Conservation (phyloP, 2,113 vertebrate genomes). For the Odocoileus hemionus region DNA sequence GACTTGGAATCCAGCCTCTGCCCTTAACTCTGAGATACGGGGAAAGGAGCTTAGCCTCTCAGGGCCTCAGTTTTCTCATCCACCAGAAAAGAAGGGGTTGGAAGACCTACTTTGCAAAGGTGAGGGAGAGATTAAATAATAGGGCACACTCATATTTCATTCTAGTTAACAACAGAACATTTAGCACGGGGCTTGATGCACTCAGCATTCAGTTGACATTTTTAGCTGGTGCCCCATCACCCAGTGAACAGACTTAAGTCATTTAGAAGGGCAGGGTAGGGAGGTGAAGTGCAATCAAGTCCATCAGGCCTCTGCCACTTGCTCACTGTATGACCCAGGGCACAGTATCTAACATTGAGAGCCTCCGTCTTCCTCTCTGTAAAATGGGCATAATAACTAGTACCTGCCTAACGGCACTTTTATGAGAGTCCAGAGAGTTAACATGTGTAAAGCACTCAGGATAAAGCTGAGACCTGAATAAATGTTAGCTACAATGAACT, state of each 20-base stretch:
- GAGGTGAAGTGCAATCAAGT: neutral
- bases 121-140: neutral
- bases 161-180: neutral
- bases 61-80: neutral
- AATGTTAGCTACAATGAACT: no score
- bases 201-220: neutral
- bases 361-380: neutral
- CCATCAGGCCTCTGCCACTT: neutral
- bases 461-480: neutral
- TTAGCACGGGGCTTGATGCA: neutral
- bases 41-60: neutral
- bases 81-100: neutral
- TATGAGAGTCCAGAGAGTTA: neutral
- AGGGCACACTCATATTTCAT: rapidly evolving
- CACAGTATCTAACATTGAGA: rapidly evolving
- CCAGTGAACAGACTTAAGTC: neutral
- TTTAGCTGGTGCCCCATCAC: neutral
- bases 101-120: neutral
- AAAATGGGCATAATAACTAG: neutral
- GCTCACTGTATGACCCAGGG: neutral
- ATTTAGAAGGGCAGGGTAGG: neutral
- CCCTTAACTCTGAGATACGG: neutral
- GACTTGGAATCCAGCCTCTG: neutral
- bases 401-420: rapidly evolving
- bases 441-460: neutral